A percentile compares a stretch with the other conserved stretches of the same genome.
Evolutionary conservation across 1,140 invertebrate species (phyloP).

Genomic region (Mactra quadrangularis): DNA sequence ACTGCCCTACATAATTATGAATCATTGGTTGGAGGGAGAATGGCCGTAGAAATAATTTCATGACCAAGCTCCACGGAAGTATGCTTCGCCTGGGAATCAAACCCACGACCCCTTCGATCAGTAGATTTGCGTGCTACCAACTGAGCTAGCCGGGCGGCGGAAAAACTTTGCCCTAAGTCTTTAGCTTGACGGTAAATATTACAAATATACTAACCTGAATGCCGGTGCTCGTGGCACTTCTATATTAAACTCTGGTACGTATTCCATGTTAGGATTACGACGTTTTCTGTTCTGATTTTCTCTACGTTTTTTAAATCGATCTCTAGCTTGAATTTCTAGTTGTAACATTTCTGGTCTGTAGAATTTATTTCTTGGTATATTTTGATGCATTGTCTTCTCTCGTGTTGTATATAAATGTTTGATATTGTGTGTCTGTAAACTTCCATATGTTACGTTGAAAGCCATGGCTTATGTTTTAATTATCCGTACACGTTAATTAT

Average conservation of each 20-base stretch:
- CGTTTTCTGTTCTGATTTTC: background rate
- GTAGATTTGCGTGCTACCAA: no score
- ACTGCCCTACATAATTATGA: no score
- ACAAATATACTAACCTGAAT: slow-evolving; percentile 50
- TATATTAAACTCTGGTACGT: slow-evolving; percentile 51
- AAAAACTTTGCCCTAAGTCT: no score
- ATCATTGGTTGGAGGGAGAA: no score
- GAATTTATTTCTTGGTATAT: slow-evolving; percentile 48
- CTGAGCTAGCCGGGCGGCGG: no score
- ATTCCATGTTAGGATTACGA: slow-evolving; percentile 49
- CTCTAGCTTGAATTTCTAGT: slow-evolving; percentile 42
- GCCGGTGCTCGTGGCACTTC: slow-evolving; percentile 48
- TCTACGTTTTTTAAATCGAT: slow-evolving; percentile 12
- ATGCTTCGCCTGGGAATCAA: no score
- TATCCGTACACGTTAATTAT: no score
- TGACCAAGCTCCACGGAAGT: no score
- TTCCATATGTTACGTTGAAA: slow-evolving; percentile 56
- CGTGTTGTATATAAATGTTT: slow-evolving; percentile 57
- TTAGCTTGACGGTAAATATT: no score
- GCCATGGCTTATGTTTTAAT: no score
- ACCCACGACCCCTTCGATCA: no score
- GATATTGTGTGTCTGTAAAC: slow-evolving; percentile 26
- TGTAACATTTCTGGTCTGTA: slow-evolving; percentile 51
- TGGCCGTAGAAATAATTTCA: no score
- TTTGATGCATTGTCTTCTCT: slow-evolving; percentile 55